Base-by-base conservation (phyloP, 2,888 invertebrate species). In the Ischnus inquisitorius region DNA sequence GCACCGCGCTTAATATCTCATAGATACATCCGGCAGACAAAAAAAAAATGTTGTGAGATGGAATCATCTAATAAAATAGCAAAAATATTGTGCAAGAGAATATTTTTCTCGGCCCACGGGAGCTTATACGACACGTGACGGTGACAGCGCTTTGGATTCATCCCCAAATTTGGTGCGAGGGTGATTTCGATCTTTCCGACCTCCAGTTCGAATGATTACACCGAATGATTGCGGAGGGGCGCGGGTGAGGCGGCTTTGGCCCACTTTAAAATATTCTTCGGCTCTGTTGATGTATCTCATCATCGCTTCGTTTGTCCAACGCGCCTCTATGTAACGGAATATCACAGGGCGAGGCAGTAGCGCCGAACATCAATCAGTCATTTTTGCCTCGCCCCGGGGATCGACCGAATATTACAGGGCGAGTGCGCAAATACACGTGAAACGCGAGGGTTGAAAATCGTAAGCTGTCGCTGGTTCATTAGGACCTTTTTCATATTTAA, bases 401-500 rank as follows among this genome's bases (percentile, higher is more conserved):
- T 57, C 39, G 34, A 28, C 14, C 14, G 54, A 4, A 74, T n/a
- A 74, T 80, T 71, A 41, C 62, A 57, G 57, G 28, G 34, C 41
- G 74, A 46, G 34, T 28, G 67, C 41, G 54, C 54, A 22, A 28
- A 39, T 48, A 16, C 28, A 28, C 22, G 25, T 62, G 71, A 74
- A 16, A 48, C 48, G 34, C 34, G 64, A 72, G 69, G 80, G 87
- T 82, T 79, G 69, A 67, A 71, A 77, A 74, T 83, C 68, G 85
- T 71, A 72, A 79, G 81, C 85, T 74, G 82, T 75, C 68, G 82
- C 86, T 57, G 71, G 83, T 88, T 90, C 90, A 86, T 91, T 90
- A 90, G 87, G 82, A 69, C 85, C 87, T 88, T 85, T 87, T 88
- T 90, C 89, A 87, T 86, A 85, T 90, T 90, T 90, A 91, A 90